Conservation (phyloP, 2,888 invertebrate genomes). For the Metopia argyrocephala region DNA sequence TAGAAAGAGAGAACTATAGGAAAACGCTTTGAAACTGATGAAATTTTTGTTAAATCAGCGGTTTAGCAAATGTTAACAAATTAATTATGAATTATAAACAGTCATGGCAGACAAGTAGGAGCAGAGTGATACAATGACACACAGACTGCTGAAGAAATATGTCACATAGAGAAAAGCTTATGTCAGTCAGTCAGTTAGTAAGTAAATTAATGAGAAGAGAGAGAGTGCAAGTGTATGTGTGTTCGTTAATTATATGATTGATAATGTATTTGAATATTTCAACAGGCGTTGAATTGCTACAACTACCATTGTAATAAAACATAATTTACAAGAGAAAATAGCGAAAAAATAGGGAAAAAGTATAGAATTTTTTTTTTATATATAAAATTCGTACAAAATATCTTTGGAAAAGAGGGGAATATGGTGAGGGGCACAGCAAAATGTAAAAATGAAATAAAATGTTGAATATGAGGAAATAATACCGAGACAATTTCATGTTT, state of each 20-base stretch:
- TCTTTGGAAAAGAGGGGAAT: slow-evolving; percentile 36
- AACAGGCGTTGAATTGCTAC: neutral
- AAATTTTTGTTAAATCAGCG: slow-evolving; percentile 48
- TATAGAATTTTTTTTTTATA: no score
- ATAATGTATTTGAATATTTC: neutral
- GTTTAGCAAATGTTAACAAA: slow-evolving; percentile 54
- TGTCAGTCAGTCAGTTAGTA: neutral
- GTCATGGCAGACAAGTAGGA: no score
- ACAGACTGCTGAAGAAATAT: neutral
- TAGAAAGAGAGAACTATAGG: neutral
- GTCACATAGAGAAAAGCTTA: no score
- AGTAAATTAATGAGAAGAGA: neutral
- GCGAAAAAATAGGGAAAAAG: no score
- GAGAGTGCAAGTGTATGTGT: neutral
- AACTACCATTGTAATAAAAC: neutral
- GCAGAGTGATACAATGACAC: neutral
- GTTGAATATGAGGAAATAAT: slow-evolving; percentile 20
- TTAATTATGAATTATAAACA: slow-evolving; percentile 43
- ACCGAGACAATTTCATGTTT: slow-evolving; percentile 15
- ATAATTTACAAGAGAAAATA: neutral
- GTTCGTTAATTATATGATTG: neutral
- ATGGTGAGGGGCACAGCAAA: no score
- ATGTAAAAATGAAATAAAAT: neutral
- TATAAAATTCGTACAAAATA: no score
- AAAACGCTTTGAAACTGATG: slow-evolving; percentile 24